Percentiles rank a stretch among this genome's conserved stretches.
Conservation (phyloP, 2,888 invertebrate species). For the Cheilosia urbana region DNA sequence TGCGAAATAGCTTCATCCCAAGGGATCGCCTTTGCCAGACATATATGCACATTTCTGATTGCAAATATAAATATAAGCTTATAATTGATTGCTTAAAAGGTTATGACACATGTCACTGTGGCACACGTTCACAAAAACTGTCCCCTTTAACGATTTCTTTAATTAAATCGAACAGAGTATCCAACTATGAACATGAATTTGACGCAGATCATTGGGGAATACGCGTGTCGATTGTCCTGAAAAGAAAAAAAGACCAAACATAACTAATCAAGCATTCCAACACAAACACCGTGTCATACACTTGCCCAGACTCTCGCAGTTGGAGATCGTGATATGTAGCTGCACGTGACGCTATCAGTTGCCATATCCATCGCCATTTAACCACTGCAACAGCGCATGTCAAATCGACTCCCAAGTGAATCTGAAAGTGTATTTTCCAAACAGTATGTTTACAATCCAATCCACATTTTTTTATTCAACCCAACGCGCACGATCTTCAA, state of each 20-base stretch:
- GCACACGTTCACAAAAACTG: conserved; percentile 40
- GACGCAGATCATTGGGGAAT: conserved; percentile 62
- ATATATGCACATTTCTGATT: not conserved
- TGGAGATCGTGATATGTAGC: conserved; percentile 4
- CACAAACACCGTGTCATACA: conserved; percentile 21
- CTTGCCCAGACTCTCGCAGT: conserved; percentile 3
- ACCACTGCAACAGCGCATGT: conserved; percentile 24
- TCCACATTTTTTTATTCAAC: conserved; percentile 11
- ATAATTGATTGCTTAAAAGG: conserved; percentile 53
- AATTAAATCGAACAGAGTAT: conserved; percentile 23
- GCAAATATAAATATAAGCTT: conserved; percentile 60
- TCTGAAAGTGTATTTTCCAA: conserved; percentile 29
- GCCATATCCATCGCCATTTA: conserved; percentile 31
- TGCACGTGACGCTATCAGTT: conserved; percentile 45
- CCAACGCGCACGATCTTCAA: not conserved
- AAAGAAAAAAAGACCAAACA: conserved; percentile 46
- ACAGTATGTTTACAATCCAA: conserved; percentile 40
- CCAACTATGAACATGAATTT: conserved; percentile 17
- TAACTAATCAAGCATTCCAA: conserved; percentile 37
- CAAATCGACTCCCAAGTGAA: conserved; percentile 41
- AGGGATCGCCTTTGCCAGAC: not conserved
- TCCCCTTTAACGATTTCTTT: not conserved
- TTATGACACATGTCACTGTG: conserved; percentile 47
- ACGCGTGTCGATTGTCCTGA: conserved; percentile 25
- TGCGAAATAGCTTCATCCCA: not conserved